phyloP scores from a whole-genome alignment of 1,140 invertebrate species.

The Maniola jurtina region DNA sequence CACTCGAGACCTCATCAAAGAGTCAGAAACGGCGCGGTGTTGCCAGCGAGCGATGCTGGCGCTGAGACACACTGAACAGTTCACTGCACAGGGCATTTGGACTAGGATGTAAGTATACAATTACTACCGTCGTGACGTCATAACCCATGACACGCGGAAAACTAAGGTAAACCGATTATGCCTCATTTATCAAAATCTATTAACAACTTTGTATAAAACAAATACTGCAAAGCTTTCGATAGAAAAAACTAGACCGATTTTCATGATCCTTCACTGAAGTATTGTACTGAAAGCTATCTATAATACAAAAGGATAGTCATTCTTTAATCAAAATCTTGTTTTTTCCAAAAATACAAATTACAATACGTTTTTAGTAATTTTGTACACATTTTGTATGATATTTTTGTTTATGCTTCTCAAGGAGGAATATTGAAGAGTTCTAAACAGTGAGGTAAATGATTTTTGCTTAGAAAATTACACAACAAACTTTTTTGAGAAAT shows the following conservation, averaged over 20 bases:
- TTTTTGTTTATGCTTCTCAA: conserved; percentile 10
- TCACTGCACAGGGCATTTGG: conserved; percentile 48
- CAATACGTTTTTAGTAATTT: too few relatives aligned
- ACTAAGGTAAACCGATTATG: too few relatives aligned
- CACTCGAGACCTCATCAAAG: conserved; percentile 39
- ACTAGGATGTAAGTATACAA: conserved; percentile 30
- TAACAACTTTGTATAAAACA: too few relatives aligned
- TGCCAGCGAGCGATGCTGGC: conserved; percentile 50
- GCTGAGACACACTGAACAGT: conserved; percentile 42
- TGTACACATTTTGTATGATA: background rate
- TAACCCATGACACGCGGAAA: too few relatives aligned
- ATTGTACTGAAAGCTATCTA: too few relatives aligned
- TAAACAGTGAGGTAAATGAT: conserved; percentile 1
- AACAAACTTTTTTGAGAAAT: background rate
- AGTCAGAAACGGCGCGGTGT: conserved; percentile 22
- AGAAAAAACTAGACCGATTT: too few relatives aligned
- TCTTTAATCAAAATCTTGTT: too few relatives aligned
- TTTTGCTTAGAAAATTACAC: background rate
- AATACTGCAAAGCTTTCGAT: too few relatives aligned
- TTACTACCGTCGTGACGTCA: background rate
- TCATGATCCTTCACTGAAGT: too few relatives aligned
- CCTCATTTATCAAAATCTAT: too few relatives aligned
- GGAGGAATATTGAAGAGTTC: conserved; percentile 23
- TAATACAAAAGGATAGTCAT: too few relatives aligned
- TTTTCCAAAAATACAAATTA: too few relatives aligned